Evolutionary conservation across 1,140 invertebrate species (phyloP), one percentile per base, ranked within the genome.

Genomic region (Anoplolepis gracilipes): DNA sequence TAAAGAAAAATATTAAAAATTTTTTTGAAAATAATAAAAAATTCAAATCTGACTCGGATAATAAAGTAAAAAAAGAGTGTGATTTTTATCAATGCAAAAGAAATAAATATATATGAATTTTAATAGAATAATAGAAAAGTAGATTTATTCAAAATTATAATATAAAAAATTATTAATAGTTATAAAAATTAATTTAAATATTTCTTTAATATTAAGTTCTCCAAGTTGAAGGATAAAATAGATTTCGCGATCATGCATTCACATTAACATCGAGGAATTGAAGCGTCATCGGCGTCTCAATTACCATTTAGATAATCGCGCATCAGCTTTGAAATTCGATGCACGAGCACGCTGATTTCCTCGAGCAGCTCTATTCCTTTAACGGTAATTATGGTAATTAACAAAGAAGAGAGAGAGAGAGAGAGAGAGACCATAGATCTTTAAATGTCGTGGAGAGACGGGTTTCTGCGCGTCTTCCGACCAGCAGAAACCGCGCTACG

Each of bases 311-410:
- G 25, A 70, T 70, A 33, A 49, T 65, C 36, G 77, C 65, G 65
- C 46, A n/a, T n/a, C n/a, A 49, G 36, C 13, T 79, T 25, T 55
- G 49, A 81, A 70, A 72, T 39, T 28, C 22, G 6, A 79, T 8
- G 42, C 65, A 22, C 30, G 77, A 67, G 64, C 61, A 10, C 39
- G 10, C 22, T 82, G 78, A 82, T 82, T 82, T 82, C 42, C 11
- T 49, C 78, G 19, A 8, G 64, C 25, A 49, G 28, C 30, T 36
- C 36, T 67, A 53, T 28, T 42, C 7, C 53, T 72, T 59, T 72
- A 69, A 16, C 25, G 2, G 36, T 82, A 82, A 82, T 82, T 72
- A 28, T 36, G 67, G 11, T 25, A 82, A 82, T 82, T 82, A 82
- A 1, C 22, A 36, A 57, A 70, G 78, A 11, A 55, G 28, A n/a